phyloP scores from a whole-genome alignment of 2,888 invertebrate genomes.

The Microctonus aethiopoides region DNA sequence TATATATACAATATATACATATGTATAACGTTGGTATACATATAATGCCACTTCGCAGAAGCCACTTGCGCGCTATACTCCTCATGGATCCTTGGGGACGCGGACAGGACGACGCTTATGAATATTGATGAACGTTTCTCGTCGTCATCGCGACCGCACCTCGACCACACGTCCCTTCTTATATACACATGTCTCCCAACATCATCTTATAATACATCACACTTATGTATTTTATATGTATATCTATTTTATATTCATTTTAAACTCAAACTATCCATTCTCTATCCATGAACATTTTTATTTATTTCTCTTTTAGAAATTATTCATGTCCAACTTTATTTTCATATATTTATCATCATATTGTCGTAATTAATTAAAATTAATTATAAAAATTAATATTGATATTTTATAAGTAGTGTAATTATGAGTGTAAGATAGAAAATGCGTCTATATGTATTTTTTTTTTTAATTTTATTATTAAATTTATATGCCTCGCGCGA shows the following conservation, averaged over 20 bases:
- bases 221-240: background rate
- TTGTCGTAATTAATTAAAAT: background rate
- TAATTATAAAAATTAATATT: background rate
- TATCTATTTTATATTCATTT: constrained; percentile 7
- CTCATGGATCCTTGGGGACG: constrained; percentile 59
- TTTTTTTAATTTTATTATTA: background rate
- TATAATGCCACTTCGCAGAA: constrained; percentile 12
- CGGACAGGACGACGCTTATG: constrained; percentile 59
- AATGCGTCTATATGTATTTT: background rate
- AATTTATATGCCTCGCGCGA: no score
- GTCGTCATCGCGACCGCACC: constrained; percentile 51
- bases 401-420: background rate
- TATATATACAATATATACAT: background rate
- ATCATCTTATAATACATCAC: constrained; percentile 21
- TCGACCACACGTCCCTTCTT: constrained; percentile 42
- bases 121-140: constrained; percentile 65
- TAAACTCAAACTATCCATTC: background rate
- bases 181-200: constrained; percentile 2
- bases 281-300: background rate
- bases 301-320: background rate
- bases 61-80: constrained; percentile 19
- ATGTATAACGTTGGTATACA: background rate
- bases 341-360: background rate
- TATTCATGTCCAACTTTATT: background rate
- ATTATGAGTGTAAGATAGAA: background rate